Evolutionary conservation across 1,140 invertebrate species (phyloP).

Genomic region (Chionoecetes opilio): DNA sequence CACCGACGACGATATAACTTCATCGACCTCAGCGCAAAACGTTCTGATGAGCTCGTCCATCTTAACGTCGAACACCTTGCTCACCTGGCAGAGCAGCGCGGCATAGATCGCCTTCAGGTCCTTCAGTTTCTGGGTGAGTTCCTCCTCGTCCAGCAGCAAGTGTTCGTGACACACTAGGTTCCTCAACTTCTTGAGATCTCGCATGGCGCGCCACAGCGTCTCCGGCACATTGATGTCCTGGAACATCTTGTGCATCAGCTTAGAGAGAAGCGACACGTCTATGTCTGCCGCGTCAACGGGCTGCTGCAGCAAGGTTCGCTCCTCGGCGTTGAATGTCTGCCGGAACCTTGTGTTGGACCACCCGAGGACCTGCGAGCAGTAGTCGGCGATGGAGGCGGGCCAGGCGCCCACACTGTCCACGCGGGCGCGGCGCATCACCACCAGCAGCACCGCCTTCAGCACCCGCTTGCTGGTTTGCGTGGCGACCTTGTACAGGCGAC

Average conservation of each 20-base stretch:
- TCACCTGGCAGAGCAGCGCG: slow-evolving; percentile 52
- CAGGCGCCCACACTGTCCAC: neutral
- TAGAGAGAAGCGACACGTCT: slow-evolving; percentile 71
- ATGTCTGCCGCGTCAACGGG: slow-evolving; percentile 22
- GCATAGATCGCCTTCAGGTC: slow-evolving; percentile 56
- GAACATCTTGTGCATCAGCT: slow-evolving; percentile 70
- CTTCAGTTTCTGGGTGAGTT: slow-evolving; percentile 42
- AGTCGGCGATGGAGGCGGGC: slow-evolving; percentile 44
- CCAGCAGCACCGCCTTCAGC: slow-evolving; percentile 60
- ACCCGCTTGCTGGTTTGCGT: slow-evolving; percentile 71
- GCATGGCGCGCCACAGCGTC: slow-evolving; percentile 46
- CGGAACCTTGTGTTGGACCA: slow-evolving; percentile 67
- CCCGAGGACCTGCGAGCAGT: slow-evolving; percentile 40
- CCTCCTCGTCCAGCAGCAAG: slow-evolving; percentile 12
- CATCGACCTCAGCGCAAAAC: slow-evolving; percentile 60
- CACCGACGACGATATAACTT: slow-evolving; percentile 35
- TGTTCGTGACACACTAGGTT: slow-evolving; percentile 78
- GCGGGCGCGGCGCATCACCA: slow-evolving; percentile 47
- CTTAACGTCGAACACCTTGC: slow-evolving; percentile 15
- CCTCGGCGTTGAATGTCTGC: slow-evolving; percentile 61
- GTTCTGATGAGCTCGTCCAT: slow-evolving; percentile 8
- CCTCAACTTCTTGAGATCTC: slow-evolving; percentile 75
- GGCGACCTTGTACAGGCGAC: slow-evolving; percentile 73
- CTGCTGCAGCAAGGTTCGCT: slow-evolving; percentile 18
- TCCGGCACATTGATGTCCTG: slow-evolving; percentile 56